A percentile compares a stretch with the other conserved stretches of the same genome.
These are phyloP conservation scores for Gymnosoma rotundatum DNA, from an alignment of 2,888 invertebrate genomes.

Conservation along the genomic window DNA sequence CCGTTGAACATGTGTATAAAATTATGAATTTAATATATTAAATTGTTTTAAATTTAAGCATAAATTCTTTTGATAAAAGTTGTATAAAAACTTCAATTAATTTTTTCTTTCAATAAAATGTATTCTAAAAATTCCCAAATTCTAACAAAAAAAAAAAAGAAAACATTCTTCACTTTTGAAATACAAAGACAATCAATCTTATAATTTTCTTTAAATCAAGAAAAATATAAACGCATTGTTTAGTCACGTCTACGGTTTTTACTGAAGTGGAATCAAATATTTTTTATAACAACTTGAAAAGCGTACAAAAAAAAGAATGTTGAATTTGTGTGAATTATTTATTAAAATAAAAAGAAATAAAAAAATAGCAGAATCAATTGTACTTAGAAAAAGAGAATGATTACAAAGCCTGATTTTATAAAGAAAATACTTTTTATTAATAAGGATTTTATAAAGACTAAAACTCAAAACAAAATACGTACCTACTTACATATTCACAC, in stretches of 20 bases:
- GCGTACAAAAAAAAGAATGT: no score
- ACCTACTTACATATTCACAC: no score
- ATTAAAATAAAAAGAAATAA: neutral
- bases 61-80: no score
- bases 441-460: no score
- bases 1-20: no score
- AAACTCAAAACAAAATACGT: no score
- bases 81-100: no score
- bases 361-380: no score
- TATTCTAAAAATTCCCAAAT: no score
- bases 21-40: neutral
- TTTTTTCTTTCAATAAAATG: no score
- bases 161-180: neutral
- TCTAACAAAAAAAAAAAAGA: neutral
- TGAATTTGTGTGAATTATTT: neutral
- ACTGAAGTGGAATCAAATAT: neutral
- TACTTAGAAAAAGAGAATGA: neutral
- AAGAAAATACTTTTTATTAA: no score
- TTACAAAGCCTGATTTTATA: neutral
- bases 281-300: neutral
- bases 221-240: slow-evolving; percentile 6
- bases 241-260: slow-evolving; percentile 18
- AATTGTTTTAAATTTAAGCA: neutral
- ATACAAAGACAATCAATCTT: neutral
- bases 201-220: neutral